Conservation (phyloP, 2,113 vertebrate species). For the Bos taurus region DNA sequence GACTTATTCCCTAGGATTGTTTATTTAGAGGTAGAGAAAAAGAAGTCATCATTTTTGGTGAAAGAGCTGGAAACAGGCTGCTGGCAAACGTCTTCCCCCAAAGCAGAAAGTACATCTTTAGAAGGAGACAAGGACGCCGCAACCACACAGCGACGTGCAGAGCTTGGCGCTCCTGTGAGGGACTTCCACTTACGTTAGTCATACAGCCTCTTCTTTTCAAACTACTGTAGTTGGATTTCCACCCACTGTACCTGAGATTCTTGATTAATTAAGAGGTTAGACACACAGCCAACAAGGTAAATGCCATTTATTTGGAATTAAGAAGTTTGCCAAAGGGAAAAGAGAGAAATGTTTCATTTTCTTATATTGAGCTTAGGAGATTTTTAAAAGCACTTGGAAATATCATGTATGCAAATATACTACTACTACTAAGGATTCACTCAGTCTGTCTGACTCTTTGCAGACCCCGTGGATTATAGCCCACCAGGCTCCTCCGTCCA, state of each 20-base stretch:
- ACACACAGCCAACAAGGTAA: neutral
- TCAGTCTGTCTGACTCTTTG: no score
- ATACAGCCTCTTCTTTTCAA: neutral
- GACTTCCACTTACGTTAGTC: neutral
- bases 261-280: neutral
- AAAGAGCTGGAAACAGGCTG: neutral
- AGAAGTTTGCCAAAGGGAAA: neutral
- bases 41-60: neutral
- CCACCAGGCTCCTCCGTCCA: no score
- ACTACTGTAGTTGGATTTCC: neutral
- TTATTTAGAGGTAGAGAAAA: neutral
- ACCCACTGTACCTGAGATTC: neutral
- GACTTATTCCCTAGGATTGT: neutral
- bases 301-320: slow-evolving; percentile 6
- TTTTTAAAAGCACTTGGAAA: slow-evolving; percentile 24
- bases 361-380: neutral
- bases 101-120: neutral
- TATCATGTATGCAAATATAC: neutral
- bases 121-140: neutral
- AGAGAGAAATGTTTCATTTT: neutral
- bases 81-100: neutral
- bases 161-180: neutral
- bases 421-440: no score
- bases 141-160: neutral
- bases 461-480: rapidly evolving